Base-by-base conservation (phyloP, 2,888 invertebrate species). In the Agonum fuliginosum region DNA sequence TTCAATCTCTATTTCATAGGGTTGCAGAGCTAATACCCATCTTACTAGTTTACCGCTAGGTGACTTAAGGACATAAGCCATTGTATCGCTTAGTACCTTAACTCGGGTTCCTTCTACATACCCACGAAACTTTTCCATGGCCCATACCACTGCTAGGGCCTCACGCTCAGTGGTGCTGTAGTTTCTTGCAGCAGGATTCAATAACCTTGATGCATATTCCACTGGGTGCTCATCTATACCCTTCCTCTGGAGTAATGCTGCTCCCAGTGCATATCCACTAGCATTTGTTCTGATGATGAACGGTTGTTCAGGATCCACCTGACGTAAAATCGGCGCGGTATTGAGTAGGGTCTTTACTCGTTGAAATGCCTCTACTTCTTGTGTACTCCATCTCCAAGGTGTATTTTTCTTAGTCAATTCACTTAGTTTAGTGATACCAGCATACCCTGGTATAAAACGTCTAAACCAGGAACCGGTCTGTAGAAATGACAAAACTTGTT, bases 1-100 rank as follows among this genome's bases (percentile, higher is more conserved):
- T 4, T 81, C 78, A 4, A 86, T 81, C 0, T 81, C 78, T 4
- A 86, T 78, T 12, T 85, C 81, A 74, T 82, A 86, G 2, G 82
- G 78, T 78, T 85, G 84, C 0, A 88, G 76, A 10, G 81, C 78
- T 14, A 87, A 43, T 0, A 84, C 84, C 87, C 87, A 88, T 34
- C 87, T 79, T 0, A 83, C 84, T 0, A 88, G 77, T 20, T 86
- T 78, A 6, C 85, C 85, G 5, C 83, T 81, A 0, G 84, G 84
- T 10, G 86, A 82, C 75, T 48, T 20, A 17, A 48, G 12, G 19
- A 19, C 48, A 48, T 48, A 5, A 48, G 48, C 17, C 20, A 48
- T 5, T 6, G 48, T 12, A 20, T 20, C 20, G 17, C 5, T 48
- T 19, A 3, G 82, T 83, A 6, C 48, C 22, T 8, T 17, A 17